Percentiles rank a stretch among this genome's conserved stretches.
Conservation (phyloP, 1,140 invertebrate species). For the Amyelois transitella region DNA sequence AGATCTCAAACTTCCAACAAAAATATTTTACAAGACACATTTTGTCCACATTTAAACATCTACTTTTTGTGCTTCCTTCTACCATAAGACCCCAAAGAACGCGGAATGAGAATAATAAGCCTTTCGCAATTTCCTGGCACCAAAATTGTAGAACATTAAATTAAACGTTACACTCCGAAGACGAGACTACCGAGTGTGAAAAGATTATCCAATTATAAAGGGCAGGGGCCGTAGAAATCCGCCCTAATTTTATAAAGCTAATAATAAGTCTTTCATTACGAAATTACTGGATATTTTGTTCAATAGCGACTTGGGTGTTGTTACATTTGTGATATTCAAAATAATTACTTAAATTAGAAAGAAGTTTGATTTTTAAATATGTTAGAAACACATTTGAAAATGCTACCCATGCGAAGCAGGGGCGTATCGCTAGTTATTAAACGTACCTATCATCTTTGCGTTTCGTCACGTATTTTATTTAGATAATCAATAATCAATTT, state of each 20-base stretch:
- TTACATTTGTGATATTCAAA: not conserved
- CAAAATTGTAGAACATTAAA: not conserved
- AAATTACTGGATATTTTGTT: not conserved
- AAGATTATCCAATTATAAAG: slow-evolving; percentile 8
- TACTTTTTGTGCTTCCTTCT: too few species aligned
- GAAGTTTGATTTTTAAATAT: not conserved
- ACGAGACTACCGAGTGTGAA: slow-evolving; percentile 1
- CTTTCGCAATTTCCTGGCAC: not conserved
- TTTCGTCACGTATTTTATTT: too few species aligned
- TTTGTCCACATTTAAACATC: too few species aligned
- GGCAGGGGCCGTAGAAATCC: slow-evolving; percentile 1
- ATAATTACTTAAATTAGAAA: not conserved
- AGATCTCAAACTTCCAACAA: too few species aligned
- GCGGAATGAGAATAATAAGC: not conserved
- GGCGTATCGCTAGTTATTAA: not conserved
- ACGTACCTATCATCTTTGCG: not conserved
- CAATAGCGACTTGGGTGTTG: not conserved
- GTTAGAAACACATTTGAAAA: not conserved
- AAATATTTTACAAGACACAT: too few species aligned
- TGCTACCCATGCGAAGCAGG: not conserved
- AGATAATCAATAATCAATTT: not conserved
- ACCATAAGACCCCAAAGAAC: not conserved
- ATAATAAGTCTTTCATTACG: not conserved
- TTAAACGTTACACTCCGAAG: not conserved
- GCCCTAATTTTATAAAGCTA: slow-evolving; percentile 1